Evolutionary conservation across 2,113 vertebrate genomes (phyloP).

Genomic region (Carassius gibelio): DNA sequence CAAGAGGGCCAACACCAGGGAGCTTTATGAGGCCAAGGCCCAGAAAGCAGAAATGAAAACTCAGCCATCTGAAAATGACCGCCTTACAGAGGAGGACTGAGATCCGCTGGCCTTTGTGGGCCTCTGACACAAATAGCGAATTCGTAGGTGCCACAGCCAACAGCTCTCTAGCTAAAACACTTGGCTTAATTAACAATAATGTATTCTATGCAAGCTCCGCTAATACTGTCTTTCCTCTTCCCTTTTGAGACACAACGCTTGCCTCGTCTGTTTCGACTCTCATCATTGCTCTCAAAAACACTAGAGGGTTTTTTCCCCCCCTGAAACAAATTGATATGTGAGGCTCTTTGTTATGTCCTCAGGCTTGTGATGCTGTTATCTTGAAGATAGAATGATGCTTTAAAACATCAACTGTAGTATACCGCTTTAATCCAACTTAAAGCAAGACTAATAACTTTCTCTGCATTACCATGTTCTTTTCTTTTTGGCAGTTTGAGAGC

Average conservation of each 20-base stretch:
- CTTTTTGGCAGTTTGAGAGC: background rate
- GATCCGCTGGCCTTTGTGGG: constrained; percentile 48
- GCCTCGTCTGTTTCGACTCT: constrained; percentile 10
- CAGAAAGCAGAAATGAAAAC: constrained; percentile 88
- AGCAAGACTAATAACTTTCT: constrained; percentile 24
- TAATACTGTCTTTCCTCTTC: constrained; percentile 5
- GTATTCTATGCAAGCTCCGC: background rate
- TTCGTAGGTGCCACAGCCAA: constrained; percentile 29
- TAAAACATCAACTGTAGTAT: constrained; percentile 22
- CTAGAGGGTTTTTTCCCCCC: background rate
- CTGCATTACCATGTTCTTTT: constrained; percentile 7
- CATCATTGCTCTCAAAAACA: constrained; percentile 7
- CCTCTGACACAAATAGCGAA: constrained; percentile 33
- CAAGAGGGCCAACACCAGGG: constrained; percentile 86
- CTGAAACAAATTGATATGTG: constrained; percentile 28
- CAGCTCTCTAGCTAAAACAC: constrained; percentile 3
- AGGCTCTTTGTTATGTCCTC: constrained; percentile 15
- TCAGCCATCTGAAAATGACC: constrained; percentile 87
- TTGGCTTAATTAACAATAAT: constrained; percentile 29
- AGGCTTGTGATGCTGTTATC: constrained; percentile 23
- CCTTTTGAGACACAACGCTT: background rate
- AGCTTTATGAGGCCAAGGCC: constrained; percentile 87
- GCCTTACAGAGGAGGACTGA: constrained; percentile 83
- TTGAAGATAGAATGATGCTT: constrained; percentile 23
- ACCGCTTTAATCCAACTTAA: constrained; percentile 29